Evolutionary conservation across 2,113 vertebrate genomes (phyloP), one percentile per base, ranked within the genome.

Genomic region (Edolisoma coerulescens): DNA sequence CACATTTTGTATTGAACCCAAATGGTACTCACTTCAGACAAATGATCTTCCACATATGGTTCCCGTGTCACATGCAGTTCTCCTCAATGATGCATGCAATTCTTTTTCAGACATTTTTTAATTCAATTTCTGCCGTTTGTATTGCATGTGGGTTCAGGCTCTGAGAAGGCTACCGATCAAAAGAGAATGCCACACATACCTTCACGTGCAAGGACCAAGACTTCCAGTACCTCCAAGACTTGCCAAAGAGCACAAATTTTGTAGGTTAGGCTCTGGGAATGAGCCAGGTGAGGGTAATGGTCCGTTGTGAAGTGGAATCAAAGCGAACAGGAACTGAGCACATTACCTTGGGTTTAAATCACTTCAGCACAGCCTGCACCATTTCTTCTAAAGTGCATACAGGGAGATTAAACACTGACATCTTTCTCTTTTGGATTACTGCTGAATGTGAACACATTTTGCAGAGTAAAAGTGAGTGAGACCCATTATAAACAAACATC

Each of bases 1-100:
- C 39, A 93, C 69, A 82, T 93, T 92, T 84, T 94, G 77, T 82
- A 91, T 75, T 63, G 65, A 95, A 59, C 89, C 80, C 95, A 95
- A 97, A 95, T 30, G 47, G 78, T 80, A 30, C 61, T 77, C 78
- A 64, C 30, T 84, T 96, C 54, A 91, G 87, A 84, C 79, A 95
- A 82, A 83, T 92, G 92, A 95, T 90, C 28, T 71, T 60, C 32
- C 57, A 81, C 89, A 91, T 65, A 76, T 79, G 90, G 75, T 74
- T 91, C 47, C 68, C 0, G 0, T 70, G 74, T 87, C 87, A 93
- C 78, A 76, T 26, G 74, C 82, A 80, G 83, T n/a, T 91, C 83
- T 91, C 59, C 74, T 75, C 61, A 84, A 26, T 32, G 35, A 53
- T 33, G 56, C 63, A 59, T 70, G 60, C 59, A 80, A 33, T 56